Conservation (phyloP, 2,888 invertebrate species). For the Agapetus fuscipes region DNA sequence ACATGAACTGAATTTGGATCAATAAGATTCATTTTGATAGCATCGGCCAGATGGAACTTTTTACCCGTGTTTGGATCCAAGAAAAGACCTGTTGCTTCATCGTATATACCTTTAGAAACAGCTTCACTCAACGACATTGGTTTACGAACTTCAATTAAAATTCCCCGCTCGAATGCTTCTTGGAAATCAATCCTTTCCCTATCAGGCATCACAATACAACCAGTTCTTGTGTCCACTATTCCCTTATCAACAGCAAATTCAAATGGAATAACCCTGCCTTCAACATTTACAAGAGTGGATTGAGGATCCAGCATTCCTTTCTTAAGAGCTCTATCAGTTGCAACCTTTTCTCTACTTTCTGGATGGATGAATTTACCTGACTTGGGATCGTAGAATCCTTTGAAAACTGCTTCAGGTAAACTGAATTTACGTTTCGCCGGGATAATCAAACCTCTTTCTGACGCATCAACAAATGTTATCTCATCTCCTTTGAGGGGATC, state of each 20-base stretch:
- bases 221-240: slow-evolving; percentile 65
- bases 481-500: slow-evolving; percentile 67
- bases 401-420: slow-evolving; percentile 81
- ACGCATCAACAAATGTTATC: slow-evolving; percentile 72
- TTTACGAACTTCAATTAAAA: slow-evolving; percentile 70
- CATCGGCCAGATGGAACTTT: slow-evolving; percentile 70
- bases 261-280: slow-evolving; percentile 73
- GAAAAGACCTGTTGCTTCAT: slow-evolving; percentile 69
- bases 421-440: slow-evolving; percentile 76
- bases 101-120: slow-evolving; percentile 69
- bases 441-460: slow-evolving; percentile 71
- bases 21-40: slow-evolving; percentile 70
- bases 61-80: slow-evolving; percentile 73
- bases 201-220: slow-evolving; percentile 53
- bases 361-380: slow-evolving; percentile 76
- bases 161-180: slow-evolving; percentile 76
- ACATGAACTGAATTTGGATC: slow-evolving; percentile 78
- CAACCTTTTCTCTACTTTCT: slow-evolving; percentile 66
- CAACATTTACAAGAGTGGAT: slow-evolving; percentile 75
- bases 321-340: slow-evolving; percentile 74
- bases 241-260: slow-evolving; percentile 71
- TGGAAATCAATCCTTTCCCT: slow-evolving; percentile 63
- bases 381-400: slow-evolving; percentile 80
- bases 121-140: slow-evolving; percentile 77
- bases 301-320: slow-evolving; percentile 77